A percentile compares a stretch with the other conserved stretches of the same genome.
These are phyloP conservation scores for Macaria liturata DNA, from an alignment of 2,888 invertebrate genomes.

Conservation along the genomic window DNA sequence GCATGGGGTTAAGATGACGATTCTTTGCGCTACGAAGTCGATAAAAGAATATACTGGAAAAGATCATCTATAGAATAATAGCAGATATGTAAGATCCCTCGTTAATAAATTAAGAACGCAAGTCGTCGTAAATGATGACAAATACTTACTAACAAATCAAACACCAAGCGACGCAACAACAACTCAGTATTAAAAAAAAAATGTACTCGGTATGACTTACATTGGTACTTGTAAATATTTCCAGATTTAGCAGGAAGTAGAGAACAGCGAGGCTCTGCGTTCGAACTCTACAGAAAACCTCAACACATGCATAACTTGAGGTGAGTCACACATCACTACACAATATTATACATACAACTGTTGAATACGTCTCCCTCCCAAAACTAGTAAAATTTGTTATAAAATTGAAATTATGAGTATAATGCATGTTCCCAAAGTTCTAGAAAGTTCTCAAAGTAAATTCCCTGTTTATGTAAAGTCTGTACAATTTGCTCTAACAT, in stretches of 20 bases:
- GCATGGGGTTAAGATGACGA: too few species aligned
- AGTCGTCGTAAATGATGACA: too few species aligned
- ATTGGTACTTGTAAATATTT: not conserved
- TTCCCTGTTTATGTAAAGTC: slow-evolving; percentile 48
- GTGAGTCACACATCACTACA: slow-evolving; percentile 68
- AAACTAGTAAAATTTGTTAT: not conserved
- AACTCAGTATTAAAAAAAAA: too few species aligned
- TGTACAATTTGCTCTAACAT: slow-evolving; percentile 84
- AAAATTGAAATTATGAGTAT: slow-evolving; percentile 10
- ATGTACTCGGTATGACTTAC: too few species aligned
- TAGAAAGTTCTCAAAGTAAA: slow-evolving; percentile 15
- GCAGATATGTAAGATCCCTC: too few species aligned
- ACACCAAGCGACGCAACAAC: too few species aligned
- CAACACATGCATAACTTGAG: slow-evolving; percentile 92
- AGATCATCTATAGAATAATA: too few species aligned
- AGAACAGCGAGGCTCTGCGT: slow-evolving; percentile 96
- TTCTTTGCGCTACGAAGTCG: too few species aligned
- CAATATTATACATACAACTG: slow-evolving; percentile 18
- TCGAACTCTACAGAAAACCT: slow-evolving; percentile 96
- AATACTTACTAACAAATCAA: too few species aligned
- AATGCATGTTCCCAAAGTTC: slow-evolving; percentile 56
- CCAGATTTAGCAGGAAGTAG: slow-evolving; percentile 91
- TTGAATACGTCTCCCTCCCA: slow-evolving; percentile 7
- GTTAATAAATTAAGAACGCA: too few species aligned
- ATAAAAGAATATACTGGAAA: too few species aligned